Percentiles rank a stretch among this genome's conserved stretches.
These are phyloP conservation scores for Aulostomus chinensis DNA, from an alignment of 2,797 vertebrate genomes.

Conservation along the genomic window DNA sequence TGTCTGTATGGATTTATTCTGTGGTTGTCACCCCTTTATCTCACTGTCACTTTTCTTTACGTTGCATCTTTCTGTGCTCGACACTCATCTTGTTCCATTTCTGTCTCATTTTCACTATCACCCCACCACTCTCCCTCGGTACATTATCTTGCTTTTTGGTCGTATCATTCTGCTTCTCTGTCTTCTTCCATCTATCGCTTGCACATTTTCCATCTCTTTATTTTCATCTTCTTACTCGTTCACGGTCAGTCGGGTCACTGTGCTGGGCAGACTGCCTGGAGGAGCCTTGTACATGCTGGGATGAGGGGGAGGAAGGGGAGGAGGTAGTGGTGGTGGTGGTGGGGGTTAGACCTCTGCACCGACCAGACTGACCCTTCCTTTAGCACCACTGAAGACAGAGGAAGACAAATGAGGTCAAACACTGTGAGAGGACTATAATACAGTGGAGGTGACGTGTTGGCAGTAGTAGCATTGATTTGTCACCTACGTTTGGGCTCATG, in stretches of 20 bases:
- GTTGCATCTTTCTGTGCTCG: conserved; percentile 12
- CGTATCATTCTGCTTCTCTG: no score
- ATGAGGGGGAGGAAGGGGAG: not conserved
- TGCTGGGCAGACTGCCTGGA: conserved; percentile 33
- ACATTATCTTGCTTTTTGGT: conserved; percentile 16
- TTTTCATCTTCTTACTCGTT: conserved; percentile 10
- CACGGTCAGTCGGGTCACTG: conserved; percentile 24
- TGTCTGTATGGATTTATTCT: conserved; percentile 57
- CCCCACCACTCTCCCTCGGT: not conserved
- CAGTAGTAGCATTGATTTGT: conserved; percentile 8
- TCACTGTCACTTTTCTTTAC: conserved; percentile 33
- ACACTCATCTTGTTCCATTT: conserved; percentile 34
- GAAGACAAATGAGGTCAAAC: conserved; percentile 43
- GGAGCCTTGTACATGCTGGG: conserved; percentile 27
- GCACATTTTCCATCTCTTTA: conserved; percentile 10
- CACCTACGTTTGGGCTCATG: no score
- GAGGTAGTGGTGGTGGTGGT: not conserved
- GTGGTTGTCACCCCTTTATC: conserved; percentile 46
- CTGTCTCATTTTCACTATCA: conserved; percentile 50
- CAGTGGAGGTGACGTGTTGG: conserved; percentile 15
- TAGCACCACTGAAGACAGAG: conserved; percentile 33
- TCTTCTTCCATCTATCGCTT: conserved; percentile 5
- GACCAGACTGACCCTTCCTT: conserved; percentile 10
- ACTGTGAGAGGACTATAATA: conserved; percentile 29
- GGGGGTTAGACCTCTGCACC: conserved; percentile 31